phyloP scores from a whole-genome alignment of 23 tunicate genomes.

The Botrylloides violaceus region DNA sequence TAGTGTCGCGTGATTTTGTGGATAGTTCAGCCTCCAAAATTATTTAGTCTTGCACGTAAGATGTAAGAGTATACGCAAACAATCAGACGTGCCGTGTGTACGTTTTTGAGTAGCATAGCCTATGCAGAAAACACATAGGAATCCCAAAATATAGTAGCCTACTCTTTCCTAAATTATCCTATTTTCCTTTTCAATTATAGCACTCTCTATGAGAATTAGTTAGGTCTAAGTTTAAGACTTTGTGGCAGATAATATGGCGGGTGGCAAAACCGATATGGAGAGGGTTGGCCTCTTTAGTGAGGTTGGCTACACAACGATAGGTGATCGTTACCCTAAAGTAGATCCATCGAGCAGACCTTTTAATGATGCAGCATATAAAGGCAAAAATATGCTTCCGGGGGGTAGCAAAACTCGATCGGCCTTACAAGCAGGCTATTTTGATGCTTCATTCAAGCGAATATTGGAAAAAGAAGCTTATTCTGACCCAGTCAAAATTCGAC shows the following conservation, averaged over 20 bases:
- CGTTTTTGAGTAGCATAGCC: no score
- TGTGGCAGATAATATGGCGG: constrained; percentile 39
- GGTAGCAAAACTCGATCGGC: constrained; percentile 91
- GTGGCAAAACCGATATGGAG: constrained; percentile 99
- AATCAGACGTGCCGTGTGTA: no score
- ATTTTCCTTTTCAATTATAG: no score
- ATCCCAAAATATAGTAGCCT: no score
- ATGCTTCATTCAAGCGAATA: constrained; percentile 73
- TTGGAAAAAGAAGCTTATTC: constrained; percentile 97
- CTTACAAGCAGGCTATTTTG: constrained; percentile 92
- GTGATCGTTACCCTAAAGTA: constrained; percentile 94
- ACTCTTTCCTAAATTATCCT: no score
- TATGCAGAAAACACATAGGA: no score
- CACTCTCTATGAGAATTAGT: no score
- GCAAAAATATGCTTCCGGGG: constrained; percentile 93
- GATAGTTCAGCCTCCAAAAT: no score
- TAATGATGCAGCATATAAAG: constrained; percentile 84
- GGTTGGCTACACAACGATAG: constrained; percentile 89
- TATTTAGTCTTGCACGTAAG: no score
- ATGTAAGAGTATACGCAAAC: no score
- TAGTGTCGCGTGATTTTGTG: no score
- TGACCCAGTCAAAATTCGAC: constrained; percentile 74
- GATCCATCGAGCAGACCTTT: constrained; percentile 84
- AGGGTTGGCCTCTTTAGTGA: constrained; percentile 96
- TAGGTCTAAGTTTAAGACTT: no score